phyloP scores from a whole-genome alignment of 2,797 vertebrate genomes.

The Myioborus miniatus region DNA sequence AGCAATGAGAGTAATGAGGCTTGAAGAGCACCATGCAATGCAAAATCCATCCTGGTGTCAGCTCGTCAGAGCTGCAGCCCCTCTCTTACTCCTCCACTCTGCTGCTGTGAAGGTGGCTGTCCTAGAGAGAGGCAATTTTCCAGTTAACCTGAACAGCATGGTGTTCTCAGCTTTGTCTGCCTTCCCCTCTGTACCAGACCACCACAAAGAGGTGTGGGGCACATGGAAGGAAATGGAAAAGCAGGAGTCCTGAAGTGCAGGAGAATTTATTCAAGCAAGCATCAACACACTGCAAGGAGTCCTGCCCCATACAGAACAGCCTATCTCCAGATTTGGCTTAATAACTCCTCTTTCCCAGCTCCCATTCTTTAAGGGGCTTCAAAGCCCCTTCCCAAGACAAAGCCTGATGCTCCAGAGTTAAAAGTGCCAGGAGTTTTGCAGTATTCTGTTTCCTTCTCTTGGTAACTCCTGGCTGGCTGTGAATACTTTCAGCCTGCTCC shows the following conservation, averaged over 20 bases:
- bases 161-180: not conserved
- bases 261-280: not conserved
- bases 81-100: not conserved
- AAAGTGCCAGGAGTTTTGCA: not conserved
- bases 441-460: not conserved
- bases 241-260: not conserved
- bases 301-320: not conserved
- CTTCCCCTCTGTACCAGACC: not conserved
- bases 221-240: not conserved
- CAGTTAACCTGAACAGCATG: not conserved
- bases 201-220: not conserved
- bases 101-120: not conserved
- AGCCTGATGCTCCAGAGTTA: not conserved
- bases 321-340: not conserved
- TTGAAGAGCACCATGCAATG: not conserved
- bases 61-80: not conserved
- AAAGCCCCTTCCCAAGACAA: not conserved
- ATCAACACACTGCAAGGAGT: not conserved
- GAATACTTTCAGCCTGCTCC: not conserved
- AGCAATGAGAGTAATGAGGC: not conserved
- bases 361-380: not conserved
- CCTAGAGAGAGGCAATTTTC: not conserved
- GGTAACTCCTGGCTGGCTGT: not conserved
- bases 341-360: not conserved
- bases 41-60: not conserved